These are phyloP conservation scores for Siniperca scherzeri DNA, from an alignment of 2,797 vertebrate species.

Conservation along the genomic window DNA sequence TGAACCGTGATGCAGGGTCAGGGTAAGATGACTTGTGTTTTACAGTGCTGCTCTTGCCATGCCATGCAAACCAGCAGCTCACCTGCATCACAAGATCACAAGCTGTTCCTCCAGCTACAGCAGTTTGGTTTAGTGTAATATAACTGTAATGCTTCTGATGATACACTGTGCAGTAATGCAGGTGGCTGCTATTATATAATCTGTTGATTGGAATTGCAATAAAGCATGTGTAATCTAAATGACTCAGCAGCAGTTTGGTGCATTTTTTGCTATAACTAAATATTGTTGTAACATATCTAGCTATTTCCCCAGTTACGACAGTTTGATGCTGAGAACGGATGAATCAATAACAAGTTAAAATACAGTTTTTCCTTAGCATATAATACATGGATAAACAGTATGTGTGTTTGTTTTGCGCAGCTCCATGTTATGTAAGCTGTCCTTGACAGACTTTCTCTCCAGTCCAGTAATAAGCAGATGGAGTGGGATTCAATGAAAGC, in stretches of 20 bases:
- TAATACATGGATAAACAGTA: background rate
- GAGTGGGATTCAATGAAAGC: conserved; percentile 73
- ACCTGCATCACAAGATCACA: conserved; percentile 39
- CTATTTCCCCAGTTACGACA: background rate
- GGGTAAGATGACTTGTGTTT: conserved; percentile 55
- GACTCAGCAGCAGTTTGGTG: background rate
- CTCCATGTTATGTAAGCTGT: conserved; percentile 47
- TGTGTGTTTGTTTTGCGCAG: conserved; percentile 38
- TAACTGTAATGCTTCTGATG: conserved; percentile 5
- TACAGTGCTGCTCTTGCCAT: conserved; percentile 34
- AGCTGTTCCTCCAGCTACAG: conserved; percentile 22
- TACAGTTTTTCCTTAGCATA: background rate
- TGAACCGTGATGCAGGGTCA: conserved; percentile 71
- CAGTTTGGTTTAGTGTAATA: conserved; percentile 3
- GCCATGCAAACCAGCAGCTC: conserved; percentile 28
- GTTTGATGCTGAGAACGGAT: background rate
- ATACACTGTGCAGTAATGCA: background rate
- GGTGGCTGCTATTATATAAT: background rate
- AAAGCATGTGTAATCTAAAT: background rate
- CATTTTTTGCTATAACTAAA: background rate
- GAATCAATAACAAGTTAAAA: background rate
- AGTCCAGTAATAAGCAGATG: conserved; percentile 70
- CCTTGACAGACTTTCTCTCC: conserved; percentile 71
- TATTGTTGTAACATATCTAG: background rate
- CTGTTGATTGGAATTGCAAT: background rate